Base-by-base conservation (phyloP, 92 coral and sea anemone genomes). In the Palythoa caribaeorum region DNA sequence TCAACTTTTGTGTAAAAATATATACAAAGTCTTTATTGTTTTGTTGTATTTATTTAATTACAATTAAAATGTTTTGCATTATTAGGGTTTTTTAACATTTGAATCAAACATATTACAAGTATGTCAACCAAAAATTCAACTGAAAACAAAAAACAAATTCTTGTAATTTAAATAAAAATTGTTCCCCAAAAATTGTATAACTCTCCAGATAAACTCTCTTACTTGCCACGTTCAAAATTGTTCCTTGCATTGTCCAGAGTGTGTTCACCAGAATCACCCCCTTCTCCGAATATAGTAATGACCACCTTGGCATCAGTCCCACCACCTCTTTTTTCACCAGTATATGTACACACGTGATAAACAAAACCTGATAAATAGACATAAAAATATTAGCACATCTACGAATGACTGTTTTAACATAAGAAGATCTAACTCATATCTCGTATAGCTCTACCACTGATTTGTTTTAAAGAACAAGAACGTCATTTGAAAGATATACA, bases 161-260 rank as follows among this genome's bases (percentile, higher is more conserved):
- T 59, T 44, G 35, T 13, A 17, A n/a, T 35, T 70, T 38, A 35
- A 70, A 35, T 20, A 35, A 35, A 35, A 35, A 3, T 0, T 65
- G 2, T 62, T 17, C 14, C 36, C 50, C 68, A 5, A 17, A 51
- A 39, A 10, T 48, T 38, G 47, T 9, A 51, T 7, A 47, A 16
- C 2, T 14, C 13, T 47, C 66, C 28, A 36, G 9, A 5, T 69
- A 8, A 57, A 3, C 11, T 9, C n/a, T 21, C 94, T 92, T 90
- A 95, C 99, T 94, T 97, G 90, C 96, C 95, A 83, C 95, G 94
- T 84, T 97, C 99, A 92, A 97, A 97, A 88, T 95, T 97, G 86
- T 97, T 97, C 85, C 99, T 95, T 17, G 97, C 94, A 63, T 97
- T 97, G 73, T 97, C 96, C 55, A 97, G 83, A 62, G 93, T 94